Conservation (phyloP, 2,888 invertebrate genomes). For the Epicampocera succincta region DNA sequence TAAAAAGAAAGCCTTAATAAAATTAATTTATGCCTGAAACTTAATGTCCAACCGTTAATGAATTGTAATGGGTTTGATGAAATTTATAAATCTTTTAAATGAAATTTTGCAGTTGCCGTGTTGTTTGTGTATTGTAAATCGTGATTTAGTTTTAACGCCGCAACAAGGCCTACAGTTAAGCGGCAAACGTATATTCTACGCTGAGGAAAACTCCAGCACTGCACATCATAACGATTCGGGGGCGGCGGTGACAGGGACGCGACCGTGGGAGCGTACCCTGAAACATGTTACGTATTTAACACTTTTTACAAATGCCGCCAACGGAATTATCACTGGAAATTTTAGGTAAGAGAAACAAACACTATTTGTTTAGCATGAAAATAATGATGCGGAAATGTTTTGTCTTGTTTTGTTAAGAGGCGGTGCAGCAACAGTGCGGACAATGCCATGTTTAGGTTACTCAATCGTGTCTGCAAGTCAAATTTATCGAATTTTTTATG, state of each 20-base stretch:
- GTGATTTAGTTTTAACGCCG: conserved; percentile 80
- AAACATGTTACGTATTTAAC: conserved; percentile 87
- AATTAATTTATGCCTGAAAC: conserved; percentile 20
- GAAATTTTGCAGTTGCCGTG: conserved; percentile 69
- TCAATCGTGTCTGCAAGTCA: conserved; percentile 18
- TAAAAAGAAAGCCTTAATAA: conserved; percentile 25
- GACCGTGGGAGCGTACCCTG: conserved; percentile 86
- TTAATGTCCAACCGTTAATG: no score
- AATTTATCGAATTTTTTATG: background rate
- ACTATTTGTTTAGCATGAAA: conserved; percentile 6
- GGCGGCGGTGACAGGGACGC: conserved; percentile 38
- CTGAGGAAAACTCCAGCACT: conserved; percentile 71
- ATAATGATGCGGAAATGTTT: conserved; percentile 36
- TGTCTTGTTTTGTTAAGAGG: background rate
- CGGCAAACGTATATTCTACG: conserved; percentile 79
- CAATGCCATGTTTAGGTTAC: conserved; percentile 8
- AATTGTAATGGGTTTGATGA: no score
- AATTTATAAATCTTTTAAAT: conserved; percentile 35
- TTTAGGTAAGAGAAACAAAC: conserved; percentile 76
- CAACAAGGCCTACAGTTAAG: conserved; percentile 75
- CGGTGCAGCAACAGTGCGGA: background rate
- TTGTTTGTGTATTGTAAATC: conserved; percentile 74
- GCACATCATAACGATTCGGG: conserved; percentile 29
- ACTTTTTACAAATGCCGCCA: conserved; percentile 80
- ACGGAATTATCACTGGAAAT: conserved; percentile 75